Percentiles rank a stretch among this genome's conserved stretches.
phyloP scores from a whole-genome alignment of 1,140 invertebrate species.

The Drosophila lowei region DNA sequence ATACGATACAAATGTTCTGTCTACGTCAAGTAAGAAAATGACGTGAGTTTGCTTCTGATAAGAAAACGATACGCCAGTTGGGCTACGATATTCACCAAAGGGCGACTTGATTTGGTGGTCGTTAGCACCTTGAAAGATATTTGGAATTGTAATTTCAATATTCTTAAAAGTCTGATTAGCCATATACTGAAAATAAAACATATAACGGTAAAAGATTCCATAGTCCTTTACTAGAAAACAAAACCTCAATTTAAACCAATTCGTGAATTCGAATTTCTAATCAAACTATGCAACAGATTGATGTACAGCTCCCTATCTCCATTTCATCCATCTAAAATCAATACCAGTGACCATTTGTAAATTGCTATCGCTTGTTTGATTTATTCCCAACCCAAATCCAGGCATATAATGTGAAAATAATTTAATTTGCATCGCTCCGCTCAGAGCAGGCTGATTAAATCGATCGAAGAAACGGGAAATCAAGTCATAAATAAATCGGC shows the following conservation, averaged over 20 bases:
- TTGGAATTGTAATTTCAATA: too few species aligned
- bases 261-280: neutral
- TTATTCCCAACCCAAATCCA: slow-evolving; percentile 37
- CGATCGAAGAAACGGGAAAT: slow-evolving; percentile 48
- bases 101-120: neutral
- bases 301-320: slow-evolving; percentile 4
- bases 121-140: neutral
- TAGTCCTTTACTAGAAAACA: too few species aligned
- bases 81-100: slow-evolving; percentile 32
- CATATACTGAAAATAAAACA: too few species aligned
- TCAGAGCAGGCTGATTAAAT: slow-evolving; percentile 63
- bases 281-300: too few species aligned
- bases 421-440: slow-evolving; percentile 53
- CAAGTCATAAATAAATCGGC: slow-evolving; percentile 78
- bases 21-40: slow-evolving; percentile 1
- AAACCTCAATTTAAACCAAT: too few species aligned
- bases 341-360: slow-evolving; percentile 46
- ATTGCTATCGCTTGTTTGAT: slow-evolving; percentile 49
- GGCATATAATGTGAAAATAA: slow-evolving; percentile 50
- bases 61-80: slow-evolving; percentile 42
- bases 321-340: slow-evolving; percentile 36
- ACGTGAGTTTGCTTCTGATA: slow-evolving; percentile 37
- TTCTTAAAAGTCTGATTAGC: too few species aligned
- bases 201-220: too few species aligned
- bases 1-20: too few species aligned